Evolutionary conservation across 2,113 vertebrate species (phyloP).

Genomic region (Actenoides lindsayi): DNA sequence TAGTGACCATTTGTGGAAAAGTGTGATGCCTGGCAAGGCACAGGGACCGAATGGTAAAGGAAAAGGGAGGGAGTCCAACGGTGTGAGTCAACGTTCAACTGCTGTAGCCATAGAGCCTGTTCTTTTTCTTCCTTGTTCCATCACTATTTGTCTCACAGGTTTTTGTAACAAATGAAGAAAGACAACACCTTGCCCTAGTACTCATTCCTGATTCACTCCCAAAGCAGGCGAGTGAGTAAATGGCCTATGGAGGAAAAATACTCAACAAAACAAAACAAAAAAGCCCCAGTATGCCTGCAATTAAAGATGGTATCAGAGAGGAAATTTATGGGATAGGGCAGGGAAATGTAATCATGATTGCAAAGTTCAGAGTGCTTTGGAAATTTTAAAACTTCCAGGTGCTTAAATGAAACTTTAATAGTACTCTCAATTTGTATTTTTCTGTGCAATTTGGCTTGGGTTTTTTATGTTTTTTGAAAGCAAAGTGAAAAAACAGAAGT

Average conservation of each 20-base stretch:
- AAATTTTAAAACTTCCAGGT: slow-evolving; percentile 11
- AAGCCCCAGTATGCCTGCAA: background rate
- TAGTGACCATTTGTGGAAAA: slow-evolving; percentile 56
- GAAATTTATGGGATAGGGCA: background rate
- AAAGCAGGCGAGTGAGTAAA: background rate
- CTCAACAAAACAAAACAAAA: background rate
- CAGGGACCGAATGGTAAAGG: background rate
- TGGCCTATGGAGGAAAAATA: background rate
- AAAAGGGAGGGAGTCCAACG: background rate
- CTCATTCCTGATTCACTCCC: background rate
- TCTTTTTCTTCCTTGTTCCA: background rate
- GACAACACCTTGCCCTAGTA: background rate
- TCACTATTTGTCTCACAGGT: background rate
- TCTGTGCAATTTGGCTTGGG: background rate
- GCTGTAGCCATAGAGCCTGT: rapidly evolving
- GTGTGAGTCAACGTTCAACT: background rate
- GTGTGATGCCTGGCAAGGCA: slow-evolving; percentile 52
- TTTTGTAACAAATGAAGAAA: background rate
- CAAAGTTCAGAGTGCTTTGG: background rate
- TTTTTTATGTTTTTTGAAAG: background rate
- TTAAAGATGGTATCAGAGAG: background rate
- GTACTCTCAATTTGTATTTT: background rate
- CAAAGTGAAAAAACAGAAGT: slow-evolving; percentile 39
- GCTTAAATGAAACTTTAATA: background rate
- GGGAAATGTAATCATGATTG: background rate